Base-by-base conservation (phyloP, 1,140 invertebrate genomes). In the Drosophila pseudoananassae region DNA sequence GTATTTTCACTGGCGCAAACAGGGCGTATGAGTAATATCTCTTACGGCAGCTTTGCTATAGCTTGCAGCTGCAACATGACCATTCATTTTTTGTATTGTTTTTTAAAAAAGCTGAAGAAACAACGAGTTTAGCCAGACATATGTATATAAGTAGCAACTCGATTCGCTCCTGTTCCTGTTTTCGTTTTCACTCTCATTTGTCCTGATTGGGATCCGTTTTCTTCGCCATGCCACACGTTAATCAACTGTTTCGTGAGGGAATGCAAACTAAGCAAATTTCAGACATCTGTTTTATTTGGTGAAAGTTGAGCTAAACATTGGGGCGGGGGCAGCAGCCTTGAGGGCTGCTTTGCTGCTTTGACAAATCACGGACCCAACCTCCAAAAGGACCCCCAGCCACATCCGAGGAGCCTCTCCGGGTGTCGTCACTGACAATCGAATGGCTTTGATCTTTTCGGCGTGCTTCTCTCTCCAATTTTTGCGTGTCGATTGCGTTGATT, bases 401-500 rank as follows among this genome's bases (percentile, higher is more conserved):
- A 8, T 2, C 27, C 50, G 51, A 66, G 46, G 40, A 56, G 38
- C 57, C 65, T 60, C 82, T 76, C 43, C 46, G 65, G 55, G 56
- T 88, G 72, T 65, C 66, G 54, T 59, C 71, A 73, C 63, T 88
- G 83, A 76, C 83, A 88, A 88, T 88, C 83, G 79, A 88, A 88
- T 59, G 71, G 66, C 83, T 88, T 88, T 88, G 83, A 88, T 88
- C 83, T 88, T 88, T 83, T 83, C 78, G 78, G 65, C 78, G 71
- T 71, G 33, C 17, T 38, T 50, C 59, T 61, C 56, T 72, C 64
- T 55, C 47, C 76, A 83, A 76, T 88, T 88, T 88, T 79, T 73
- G 75, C 66, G 75, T 83, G 78, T 87, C 75, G 83, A 79, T 88
- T 82, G 80, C 80, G 65, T 68, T 69, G 68, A 70, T 55, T 65